Evolutionary conservation across 2,888 invertebrate genomes (phyloP), one percentile per base, ranked within the genome.

Genomic region (Oscheius onirici): DNA sequence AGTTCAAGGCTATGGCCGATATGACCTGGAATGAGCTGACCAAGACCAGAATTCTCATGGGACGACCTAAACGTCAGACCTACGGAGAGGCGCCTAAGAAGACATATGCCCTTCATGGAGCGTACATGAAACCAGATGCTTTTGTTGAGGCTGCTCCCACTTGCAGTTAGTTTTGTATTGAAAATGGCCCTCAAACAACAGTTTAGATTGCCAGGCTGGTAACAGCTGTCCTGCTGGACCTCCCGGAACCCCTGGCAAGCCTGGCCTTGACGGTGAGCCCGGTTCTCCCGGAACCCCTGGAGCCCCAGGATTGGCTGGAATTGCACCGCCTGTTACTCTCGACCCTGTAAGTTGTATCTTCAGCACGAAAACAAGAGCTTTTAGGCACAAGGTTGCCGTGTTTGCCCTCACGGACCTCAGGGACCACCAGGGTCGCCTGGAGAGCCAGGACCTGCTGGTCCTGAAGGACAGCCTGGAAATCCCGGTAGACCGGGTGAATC

Each of bases 361-460:
- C n/a, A n/a, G n/a, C n/a, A n/a, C n/a, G n/a, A n/a, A n/a, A n/a
- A n/a, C n/a, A n/a, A 6, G 34, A 34, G 34, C n/a, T 34, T 55
- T 20, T 58, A 75, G 73, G 74, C 72, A 60, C 82, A 82, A 55
- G 80, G 81, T 49, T 83, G 83, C 70, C 76, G 84, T 40, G 81
- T 82, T 11, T 85, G 85, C 57, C 85, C 85, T n/a, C 57, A 73
- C 28, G 85, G 85, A 13, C 82, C 83, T 20, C 80, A 81, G 13
- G 85, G 85, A 34, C 80, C 79, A 15, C 81, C 84, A 11, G 85
- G 85, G n/a, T 74, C 80, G n/a, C 79, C 83, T 13, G 85, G 85
- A 76, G 82, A 82, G 43, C 58, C 77, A 0, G 80, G 82, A 22
- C 77, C 80, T 17, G 66, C 74, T 41, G 84, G 84, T 41, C 74